phyloP scores from a whole-genome alignment of 2,797 vertebrate genomes.

The Platyrinchus mystaceus region DNA sequence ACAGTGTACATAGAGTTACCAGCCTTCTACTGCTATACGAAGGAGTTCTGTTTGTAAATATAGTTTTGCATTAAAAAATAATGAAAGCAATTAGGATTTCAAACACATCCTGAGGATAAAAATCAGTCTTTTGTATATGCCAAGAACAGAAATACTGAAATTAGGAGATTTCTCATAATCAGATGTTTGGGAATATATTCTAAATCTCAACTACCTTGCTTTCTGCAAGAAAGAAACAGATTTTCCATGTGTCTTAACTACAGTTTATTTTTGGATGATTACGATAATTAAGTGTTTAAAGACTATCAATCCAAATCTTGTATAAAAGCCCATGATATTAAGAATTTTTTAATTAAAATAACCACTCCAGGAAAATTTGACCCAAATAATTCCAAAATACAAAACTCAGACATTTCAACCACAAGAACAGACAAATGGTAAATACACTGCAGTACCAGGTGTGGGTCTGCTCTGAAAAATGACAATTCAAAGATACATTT shows the following conservation, averaged over 20 bases:
- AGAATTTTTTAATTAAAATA: constrained; percentile 17
- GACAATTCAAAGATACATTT: not conserved
- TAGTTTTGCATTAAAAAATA: not conserved
- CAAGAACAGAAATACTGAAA: not conserved
- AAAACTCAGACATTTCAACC: not conserved
- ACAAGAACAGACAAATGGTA: not conserved
- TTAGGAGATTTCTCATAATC: not conserved
- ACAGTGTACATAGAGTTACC: not conserved
- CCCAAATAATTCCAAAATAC: not conserved
- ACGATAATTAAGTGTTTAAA: constrained; percentile 17
- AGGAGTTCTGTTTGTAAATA: not conserved
- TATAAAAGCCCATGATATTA: not conserved
- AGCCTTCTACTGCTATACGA: not conserved
- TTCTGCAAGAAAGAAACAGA: not conserved
- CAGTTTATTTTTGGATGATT: not conserved
- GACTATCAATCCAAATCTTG: not conserved
- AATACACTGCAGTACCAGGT: not conserved
- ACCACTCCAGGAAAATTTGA: not conserved
- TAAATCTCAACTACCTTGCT: not conserved
- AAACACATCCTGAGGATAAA: not conserved
- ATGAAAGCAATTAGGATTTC: not conserved
- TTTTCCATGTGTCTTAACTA: not conserved
- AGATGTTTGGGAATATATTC: not conserved
- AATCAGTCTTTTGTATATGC: not conserved
- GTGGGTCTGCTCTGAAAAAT: not conserved